These are phyloP conservation scores for Salvator merianae DNA, from an alignment of 2,113 vertebrate species.

Conservation along the genomic window DNA sequence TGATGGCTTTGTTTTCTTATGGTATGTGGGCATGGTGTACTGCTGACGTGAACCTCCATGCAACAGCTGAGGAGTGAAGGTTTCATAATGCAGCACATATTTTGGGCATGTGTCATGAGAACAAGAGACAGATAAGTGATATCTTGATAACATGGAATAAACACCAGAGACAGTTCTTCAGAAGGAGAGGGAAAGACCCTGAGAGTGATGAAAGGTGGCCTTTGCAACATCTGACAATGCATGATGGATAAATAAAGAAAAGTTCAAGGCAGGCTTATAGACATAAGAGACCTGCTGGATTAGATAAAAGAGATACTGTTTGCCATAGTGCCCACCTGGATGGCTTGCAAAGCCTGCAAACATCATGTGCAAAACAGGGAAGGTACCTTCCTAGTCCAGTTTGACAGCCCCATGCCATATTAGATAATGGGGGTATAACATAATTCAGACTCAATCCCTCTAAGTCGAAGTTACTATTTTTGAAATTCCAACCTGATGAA, in stretches of 20 bases:
- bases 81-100: neutral
- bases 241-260: neutral
- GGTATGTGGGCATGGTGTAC: constrained; percentile 6
- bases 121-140: neutral
- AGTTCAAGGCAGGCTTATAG: neutral
- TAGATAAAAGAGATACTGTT: neutral
- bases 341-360: too few species aligned
- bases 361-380: too few species aligned
- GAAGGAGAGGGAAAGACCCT: neutral
- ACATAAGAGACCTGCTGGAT: neutral
- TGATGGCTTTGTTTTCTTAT: neutral
- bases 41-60: neutral
- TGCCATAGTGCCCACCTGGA: too few species aligned
- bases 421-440: too few species aligned
- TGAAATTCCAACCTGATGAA: too few species aligned
- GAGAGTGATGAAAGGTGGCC: neutral
- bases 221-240: neutral
- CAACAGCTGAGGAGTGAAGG: neutral
- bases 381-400: too few species aligned
- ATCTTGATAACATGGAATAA: neutral
- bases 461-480: too few species aligned
- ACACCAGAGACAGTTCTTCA: neutral
- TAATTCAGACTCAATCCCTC: too few species aligned
- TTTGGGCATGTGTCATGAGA: neutral
- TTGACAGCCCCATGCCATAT: too few species aligned